Evolutionary conservation across 2,113 vertebrate species (phyloP).

Genomic region (Tamias sibiricus): DNA sequence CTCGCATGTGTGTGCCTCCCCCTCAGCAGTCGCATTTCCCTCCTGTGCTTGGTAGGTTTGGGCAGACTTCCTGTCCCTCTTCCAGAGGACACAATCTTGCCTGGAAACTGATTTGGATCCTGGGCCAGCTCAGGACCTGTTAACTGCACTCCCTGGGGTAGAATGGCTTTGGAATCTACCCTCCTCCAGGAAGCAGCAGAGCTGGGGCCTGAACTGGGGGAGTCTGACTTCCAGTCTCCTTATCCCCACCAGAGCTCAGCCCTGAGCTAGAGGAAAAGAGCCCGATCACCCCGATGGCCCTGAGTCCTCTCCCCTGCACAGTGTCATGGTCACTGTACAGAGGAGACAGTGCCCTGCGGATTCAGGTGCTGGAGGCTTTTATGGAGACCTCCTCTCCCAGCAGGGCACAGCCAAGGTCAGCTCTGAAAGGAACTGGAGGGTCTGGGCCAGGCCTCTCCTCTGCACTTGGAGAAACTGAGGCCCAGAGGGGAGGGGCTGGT

Average conservation of each 20-base stretch:
- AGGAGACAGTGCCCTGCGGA: not conserved
- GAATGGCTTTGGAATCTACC: too few species aligned
- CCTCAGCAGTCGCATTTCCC: too few species aligned
- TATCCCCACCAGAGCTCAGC: not conserved
- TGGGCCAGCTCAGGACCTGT: too few species aligned
- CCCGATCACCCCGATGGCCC: fast-evolving
- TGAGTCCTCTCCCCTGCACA: not conserved
- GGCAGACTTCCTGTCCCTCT: too few species aligned
- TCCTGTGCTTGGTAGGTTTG: too few species aligned
- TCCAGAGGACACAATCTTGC: too few species aligned
- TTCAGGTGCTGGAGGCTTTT: too few species aligned
- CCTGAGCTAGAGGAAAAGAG: not conserved
- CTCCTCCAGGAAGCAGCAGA: fast-evolving
- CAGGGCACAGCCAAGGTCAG: not conserved
- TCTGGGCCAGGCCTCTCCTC: not conserved
- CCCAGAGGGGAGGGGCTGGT: not conserved
- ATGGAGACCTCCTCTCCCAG: not conserved
- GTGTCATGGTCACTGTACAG: not conserved
- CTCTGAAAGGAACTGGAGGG: not conserved
- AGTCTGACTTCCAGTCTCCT: not conserved
- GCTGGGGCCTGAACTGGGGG: not conserved
- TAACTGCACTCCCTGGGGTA: too few species aligned
- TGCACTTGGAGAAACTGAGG: not conserved
- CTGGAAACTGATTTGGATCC: too few species aligned
- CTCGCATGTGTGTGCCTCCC: too few species aligned